Conservation (phyloP, 1,140 invertebrate genomes). For the Oedothorax gibbosus region DNA sequence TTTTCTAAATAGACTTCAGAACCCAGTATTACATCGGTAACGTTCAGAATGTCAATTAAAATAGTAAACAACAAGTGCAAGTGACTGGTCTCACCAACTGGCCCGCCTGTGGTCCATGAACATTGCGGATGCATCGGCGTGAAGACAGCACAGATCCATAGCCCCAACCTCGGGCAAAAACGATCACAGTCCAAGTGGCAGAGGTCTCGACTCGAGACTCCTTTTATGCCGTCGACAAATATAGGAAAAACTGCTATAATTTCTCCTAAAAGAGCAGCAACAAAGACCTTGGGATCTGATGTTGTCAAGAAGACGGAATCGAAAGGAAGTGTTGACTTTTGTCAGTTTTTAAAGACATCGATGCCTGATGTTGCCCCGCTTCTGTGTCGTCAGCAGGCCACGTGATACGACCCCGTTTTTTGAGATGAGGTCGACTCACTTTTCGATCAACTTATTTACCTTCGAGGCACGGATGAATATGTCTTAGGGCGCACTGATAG, state of each 20-base stretch:
- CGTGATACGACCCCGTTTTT: conserved; percentile 54
- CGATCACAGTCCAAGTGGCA: neutral
- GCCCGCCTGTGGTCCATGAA: conserved; percentile 35
- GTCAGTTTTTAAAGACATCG: neutral
- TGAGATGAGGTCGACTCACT: conserved; percentile 28
- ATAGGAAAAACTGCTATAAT: neutral
- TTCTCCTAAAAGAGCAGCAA: conserved; percentile 11
- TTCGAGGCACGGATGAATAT: conserved; percentile 13
- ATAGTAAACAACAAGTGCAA: too few species aligned
- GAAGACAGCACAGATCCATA: conserved; percentile 37
- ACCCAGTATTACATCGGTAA: too few species aligned
- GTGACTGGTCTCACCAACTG: conserved; percentile 28
- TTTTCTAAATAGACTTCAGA: too few species aligned
- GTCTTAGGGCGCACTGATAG: neutral
- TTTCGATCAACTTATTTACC: neutral
- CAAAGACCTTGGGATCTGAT: conserved; percentile 27
- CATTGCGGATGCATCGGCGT: conserved; percentile 30
- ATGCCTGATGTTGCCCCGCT: conserved; percentile 27
- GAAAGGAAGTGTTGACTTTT: conserved; percentile 33
- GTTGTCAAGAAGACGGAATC: conserved; percentile 1
- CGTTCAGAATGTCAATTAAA: too few species aligned
- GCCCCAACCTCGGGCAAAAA: conserved; percentile 7
- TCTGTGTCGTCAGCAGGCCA: conserved; percentile 39
- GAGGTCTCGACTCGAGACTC: neutral
- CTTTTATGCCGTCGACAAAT: conserved; percentile 23